These are phyloP conservation scores for Cotesia vestalis DNA, from an alignment of 1,140 invertebrate genomes.

Conservation along the genomic window DNA sequence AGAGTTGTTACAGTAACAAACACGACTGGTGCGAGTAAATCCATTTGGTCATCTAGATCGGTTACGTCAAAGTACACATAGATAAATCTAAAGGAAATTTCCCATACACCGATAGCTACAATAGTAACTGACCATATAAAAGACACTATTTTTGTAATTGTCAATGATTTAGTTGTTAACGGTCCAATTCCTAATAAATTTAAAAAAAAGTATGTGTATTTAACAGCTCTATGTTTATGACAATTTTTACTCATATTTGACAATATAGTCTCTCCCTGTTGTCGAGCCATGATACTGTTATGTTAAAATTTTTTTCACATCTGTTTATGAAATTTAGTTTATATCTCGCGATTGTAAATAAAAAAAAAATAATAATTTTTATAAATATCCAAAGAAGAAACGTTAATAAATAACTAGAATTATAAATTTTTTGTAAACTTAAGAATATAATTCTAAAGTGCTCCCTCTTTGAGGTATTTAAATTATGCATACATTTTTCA, in stretches of 20 bases:
- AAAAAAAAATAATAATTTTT: too few relatives aligned
- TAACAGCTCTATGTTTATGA: conserved; percentile 9
- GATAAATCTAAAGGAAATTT: background rate
- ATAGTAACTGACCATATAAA: background rate
- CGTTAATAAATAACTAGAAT: too few relatives aligned
- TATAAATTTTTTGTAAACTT: too few relatives aligned
- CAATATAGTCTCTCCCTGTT: background rate
- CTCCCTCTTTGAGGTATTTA: too few relatives aligned
- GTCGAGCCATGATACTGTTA: too few relatives aligned
- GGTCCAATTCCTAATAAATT: conserved; percentile 25
- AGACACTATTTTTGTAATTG: background rate
- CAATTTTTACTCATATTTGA: background rate
- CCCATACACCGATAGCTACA: background rate
- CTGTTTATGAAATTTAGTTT: too few relatives aligned
- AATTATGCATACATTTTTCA: too few relatives aligned
- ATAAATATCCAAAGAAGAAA: too few relatives aligned
- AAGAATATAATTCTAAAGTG: too few relatives aligned
- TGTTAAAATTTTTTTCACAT: too few relatives aligned
- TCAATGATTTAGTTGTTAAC: background rate
- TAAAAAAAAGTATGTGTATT: conserved; percentile 21
- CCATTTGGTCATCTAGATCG: conserved; percentile 23
- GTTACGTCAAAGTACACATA: conserved; percentile 8
- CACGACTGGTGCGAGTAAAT: conserved; percentile 38
- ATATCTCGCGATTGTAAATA: too few relatives aligned
- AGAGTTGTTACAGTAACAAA: conserved; percentile 34